Evolutionary conservation across 2,797 vertebrate species (phyloP).

Genomic region (Danio jaintianensis): DNA sequence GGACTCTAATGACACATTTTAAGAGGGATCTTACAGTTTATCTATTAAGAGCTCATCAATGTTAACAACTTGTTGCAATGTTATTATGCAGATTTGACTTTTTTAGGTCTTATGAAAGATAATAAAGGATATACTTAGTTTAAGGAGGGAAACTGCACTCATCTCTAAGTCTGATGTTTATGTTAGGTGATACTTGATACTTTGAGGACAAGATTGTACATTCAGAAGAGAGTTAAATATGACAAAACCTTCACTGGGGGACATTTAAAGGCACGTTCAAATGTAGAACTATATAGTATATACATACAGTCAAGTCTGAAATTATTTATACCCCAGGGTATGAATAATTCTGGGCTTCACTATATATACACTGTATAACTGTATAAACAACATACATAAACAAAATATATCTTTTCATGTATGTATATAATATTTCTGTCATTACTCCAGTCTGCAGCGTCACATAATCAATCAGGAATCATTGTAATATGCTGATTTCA

Average conservation of each 20-base stretch:
- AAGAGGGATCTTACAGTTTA: conserved; percentile 58
- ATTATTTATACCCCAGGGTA: too few species aligned
- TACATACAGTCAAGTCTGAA: too few species aligned
- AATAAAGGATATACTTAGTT: conserved; percentile 74
- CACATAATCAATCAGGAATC: not conserved
- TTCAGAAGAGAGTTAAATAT: not conserved
- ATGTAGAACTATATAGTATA: not conserved
- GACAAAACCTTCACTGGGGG: not conserved
- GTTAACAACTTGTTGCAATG: conserved; percentile 75
- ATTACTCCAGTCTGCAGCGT: too few species aligned
- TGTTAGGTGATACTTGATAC: conserved; percentile 18
- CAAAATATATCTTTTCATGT: too few species aligned
- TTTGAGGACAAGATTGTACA: not conserved
- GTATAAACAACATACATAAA: too few species aligned
- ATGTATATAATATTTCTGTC: too few species aligned
- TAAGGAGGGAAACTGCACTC: too few species aligned
- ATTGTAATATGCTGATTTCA: not conserved
- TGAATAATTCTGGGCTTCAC: too few species aligned
- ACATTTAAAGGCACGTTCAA: not conserved
- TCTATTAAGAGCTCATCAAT: conserved; percentile 77
- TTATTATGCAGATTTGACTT: conserved; percentile 71
- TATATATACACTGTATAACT: too few species aligned
- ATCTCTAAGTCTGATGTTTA: conserved; percentile 55
- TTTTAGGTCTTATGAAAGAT: conserved; percentile 71
- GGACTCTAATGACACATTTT: conserved; percentile 63